Evolutionary conservation across 2,113 vertebrate species (phyloP).

Genomic region (Carassius carassius): DNA sequence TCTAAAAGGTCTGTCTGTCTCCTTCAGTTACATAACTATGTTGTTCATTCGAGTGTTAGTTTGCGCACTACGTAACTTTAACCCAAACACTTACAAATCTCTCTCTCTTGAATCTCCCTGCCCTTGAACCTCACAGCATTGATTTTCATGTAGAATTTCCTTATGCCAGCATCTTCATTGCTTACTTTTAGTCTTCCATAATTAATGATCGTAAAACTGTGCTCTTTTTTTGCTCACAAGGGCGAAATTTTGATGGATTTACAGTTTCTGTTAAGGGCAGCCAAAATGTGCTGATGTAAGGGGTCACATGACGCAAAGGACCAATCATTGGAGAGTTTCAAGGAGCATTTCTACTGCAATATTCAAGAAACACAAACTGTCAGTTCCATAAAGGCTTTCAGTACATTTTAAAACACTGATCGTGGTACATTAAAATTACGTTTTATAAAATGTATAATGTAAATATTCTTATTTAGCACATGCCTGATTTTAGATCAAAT

Average conservation of each 20-base stretch:
- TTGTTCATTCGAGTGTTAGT: conserved; percentile 43
- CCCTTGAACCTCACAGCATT: conserved; percentile 2
- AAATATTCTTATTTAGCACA: neutral
- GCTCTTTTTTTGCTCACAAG: conserved; percentile 16
- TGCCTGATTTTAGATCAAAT: neutral
- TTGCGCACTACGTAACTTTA: neutral
- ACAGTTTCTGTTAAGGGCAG: conserved; percentile 5
- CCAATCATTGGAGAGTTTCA: conserved; percentile 2
- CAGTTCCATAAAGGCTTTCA: neutral
- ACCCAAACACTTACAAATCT: neutral
- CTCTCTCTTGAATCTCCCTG: neutral
- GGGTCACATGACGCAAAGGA: neutral
- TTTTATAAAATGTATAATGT: neutral
- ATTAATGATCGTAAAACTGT: conserved; percentile 28
- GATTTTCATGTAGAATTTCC: neutral
- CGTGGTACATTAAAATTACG: neutral
- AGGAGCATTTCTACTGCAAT: conserved; percentile 21
- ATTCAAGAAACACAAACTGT: conserved; percentile 6
- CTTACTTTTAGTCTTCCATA: conserved; percentile 21
- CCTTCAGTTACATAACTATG: conserved; percentile 66
- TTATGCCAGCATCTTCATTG: conserved; percentile 11
- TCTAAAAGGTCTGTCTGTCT: conserved; percentile 61
- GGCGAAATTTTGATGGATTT: neutral
- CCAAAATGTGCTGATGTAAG: conserved; percentile 12
- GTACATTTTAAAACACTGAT: too few species aligned